Percentiles rank a stretch among this genome's conserved stretches.
phyloP scores from a whole-genome alignment of 2,888 invertebrate species.

The Gymnocheta viridis region DNA sequence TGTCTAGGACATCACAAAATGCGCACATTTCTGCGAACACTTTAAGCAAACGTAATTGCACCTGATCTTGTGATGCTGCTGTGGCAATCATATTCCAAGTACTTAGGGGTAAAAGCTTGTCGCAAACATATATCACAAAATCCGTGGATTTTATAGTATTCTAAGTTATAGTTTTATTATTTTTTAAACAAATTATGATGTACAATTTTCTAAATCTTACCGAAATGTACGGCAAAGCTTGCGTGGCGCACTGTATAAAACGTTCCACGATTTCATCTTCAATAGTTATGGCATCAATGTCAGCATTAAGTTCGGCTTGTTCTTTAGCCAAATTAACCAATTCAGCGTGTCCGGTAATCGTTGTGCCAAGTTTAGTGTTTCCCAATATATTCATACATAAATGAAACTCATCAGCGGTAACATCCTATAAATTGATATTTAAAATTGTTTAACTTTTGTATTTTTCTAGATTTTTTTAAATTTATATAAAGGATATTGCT shows the following conservation, averaged over 20 bases:
- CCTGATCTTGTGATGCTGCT: conserved; percentile 85
- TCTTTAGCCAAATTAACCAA: conserved; percentile 92
- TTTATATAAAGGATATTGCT: too few relatives aligned
- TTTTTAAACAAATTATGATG: not conserved
- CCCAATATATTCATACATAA: conserved; percentile 93
- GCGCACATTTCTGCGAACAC: conserved; percentile 93
- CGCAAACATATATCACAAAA: conserved; percentile 92
- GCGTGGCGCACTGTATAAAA: conserved; percentile 92
- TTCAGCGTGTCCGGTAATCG: conserved; percentile 92
- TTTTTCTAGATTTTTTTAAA: not conserved
- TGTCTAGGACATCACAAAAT: conserved; percentile 89
- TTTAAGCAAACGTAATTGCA: conserved; percentile 91
- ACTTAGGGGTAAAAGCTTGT: conserved; percentile 90
- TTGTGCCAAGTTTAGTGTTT: conserved; percentile 90
- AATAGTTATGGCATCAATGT: conserved; percentile 82
- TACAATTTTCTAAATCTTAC: conserved; percentile 86
- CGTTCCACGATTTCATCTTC: conserved; percentile 89
- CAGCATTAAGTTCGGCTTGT: conserved; percentile 91
- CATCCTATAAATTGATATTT: conserved; percentile 85
- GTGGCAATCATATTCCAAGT: conserved; percentile 85
- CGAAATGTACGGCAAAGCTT: conserved; percentile 93
- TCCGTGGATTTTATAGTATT: conserved; percentile 92
- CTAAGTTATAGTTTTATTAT: conserved; percentile 83
- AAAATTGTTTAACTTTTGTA: not conserved
- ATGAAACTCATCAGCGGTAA: conserved; percentile 95